Evolutionary conservation across 2,113 vertebrate genomes (phyloP).

Genomic region (Corythoichthys intestinalis): DNA sequence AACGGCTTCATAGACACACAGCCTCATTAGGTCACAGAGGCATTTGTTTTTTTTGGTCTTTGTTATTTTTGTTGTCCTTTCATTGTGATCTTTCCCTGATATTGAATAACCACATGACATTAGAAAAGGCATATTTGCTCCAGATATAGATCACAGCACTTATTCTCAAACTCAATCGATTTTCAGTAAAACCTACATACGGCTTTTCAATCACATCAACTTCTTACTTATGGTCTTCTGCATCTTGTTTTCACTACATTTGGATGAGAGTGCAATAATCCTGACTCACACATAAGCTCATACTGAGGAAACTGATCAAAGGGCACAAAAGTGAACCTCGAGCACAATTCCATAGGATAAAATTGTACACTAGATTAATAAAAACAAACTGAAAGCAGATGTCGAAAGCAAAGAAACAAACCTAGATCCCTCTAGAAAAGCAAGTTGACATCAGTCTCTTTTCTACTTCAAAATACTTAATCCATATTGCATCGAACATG

Average conservation of each 20-base stretch:
- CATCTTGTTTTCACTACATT: not conserved
- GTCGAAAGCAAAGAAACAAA: slow-evolving; percentile 24
- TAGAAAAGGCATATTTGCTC: not conserved
- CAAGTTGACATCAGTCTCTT: not conserved
- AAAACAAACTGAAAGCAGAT: slow-evolving; percentile 26
- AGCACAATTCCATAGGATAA: not conserved
- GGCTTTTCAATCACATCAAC: not conserved
- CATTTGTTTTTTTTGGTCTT: not conserved
- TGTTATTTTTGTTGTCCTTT: not conserved
- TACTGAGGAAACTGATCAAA: not conserved
- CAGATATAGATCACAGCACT: not conserved
- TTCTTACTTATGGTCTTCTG: not conserved
- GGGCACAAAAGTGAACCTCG: not conserved
- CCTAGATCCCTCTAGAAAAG: slow-evolving; percentile 18
- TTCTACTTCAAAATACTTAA: not conserved
- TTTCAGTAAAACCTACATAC: not conserved
- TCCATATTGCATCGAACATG: not conserved
- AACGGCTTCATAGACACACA: slow-evolving; percentile 25
- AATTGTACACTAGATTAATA: not conserved
- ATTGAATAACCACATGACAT: not conserved
- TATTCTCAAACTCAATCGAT: not conserved
- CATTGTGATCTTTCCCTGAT: not conserved
- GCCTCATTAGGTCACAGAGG: slow-evolving; percentile 1
- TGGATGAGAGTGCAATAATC: not conserved
- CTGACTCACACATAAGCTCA: not conserved